These are phyloP conservation scores for Pogoniulus pusillus DNA, from an alignment of 2,797 vertebrate genomes.

Conservation along the genomic window DNA sequence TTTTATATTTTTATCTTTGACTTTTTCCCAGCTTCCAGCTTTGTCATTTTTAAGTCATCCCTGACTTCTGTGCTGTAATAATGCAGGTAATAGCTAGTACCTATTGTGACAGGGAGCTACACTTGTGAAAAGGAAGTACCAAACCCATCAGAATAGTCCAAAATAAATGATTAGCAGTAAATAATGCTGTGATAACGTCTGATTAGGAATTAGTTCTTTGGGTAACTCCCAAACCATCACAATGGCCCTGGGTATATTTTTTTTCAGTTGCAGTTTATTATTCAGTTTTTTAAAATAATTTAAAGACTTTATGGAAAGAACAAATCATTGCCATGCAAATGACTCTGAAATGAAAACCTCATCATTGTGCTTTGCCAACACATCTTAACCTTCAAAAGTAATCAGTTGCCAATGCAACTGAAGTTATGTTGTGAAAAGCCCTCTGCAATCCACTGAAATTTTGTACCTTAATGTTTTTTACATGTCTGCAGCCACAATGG, in stretches of 20 bases:
- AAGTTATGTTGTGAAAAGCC: conserved; percentile 31
- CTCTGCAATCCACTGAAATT: conserved; percentile 23
- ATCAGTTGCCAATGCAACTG: conserved; percentile 11
- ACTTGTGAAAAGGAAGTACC: neutral
- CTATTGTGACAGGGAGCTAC: neutral
- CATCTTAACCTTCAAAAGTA: conserved; percentile 32
- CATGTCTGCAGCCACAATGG: neutral
- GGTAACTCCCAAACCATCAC: too few species aligned
- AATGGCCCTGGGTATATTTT: neutral
- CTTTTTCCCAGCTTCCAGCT: neutral
- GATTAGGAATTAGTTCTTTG: neutral
- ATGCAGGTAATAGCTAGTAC: neutral
- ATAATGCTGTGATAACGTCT: neutral
- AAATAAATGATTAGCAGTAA: neutral
- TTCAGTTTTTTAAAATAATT: conserved; percentile 7
- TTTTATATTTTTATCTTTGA: neutral
- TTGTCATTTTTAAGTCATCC: neutral
- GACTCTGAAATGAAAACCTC: conserved; percentile 30
- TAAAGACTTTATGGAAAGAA: conserved; percentile 19
- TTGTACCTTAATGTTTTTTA: conserved; percentile 16
- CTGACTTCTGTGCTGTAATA: neutral
- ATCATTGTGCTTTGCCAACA: neutral
- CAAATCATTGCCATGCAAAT: conserved; percentile 26
- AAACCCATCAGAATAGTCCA: neutral
- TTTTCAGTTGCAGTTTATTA: neutral